These are phyloP conservation scores for Synergus gifuensis DNA, from an alignment of 2,888 invertebrate species.

Conservation along the genomic window DNA sequence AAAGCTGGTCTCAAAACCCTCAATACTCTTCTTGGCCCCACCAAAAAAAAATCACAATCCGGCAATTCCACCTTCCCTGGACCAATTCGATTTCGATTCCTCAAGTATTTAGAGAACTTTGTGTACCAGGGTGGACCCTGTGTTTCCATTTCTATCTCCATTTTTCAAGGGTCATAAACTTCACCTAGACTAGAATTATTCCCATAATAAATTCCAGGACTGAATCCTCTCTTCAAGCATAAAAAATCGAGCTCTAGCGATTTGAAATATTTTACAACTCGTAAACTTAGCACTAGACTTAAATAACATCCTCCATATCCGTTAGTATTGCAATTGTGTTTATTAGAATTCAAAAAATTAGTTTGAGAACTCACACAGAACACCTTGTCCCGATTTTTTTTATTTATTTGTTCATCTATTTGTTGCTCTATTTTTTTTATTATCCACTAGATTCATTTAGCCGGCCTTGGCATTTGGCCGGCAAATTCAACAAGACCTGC, in stretches of 20 bases:
- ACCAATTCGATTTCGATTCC: slow-evolving; percentile 69
- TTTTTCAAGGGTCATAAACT: slow-evolving; percentile 57
- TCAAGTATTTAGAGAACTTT: slow-evolving; percentile 67
- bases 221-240: background rate
- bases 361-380: background rate
- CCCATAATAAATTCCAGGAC: slow-evolving; percentile 12
- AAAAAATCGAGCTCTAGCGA: background rate
- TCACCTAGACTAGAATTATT: slow-evolving; percentile 22
- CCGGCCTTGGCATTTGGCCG: slow-evolving; percentile 13
- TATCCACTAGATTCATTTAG: slow-evolving; percentile 1
- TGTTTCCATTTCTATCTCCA: slow-evolving; percentile 55
- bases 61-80: slow-evolving; percentile 68
- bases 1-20: slow-evolving; percentile 66
- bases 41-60: slow-evolving; percentile 73
- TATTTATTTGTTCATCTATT: background rate
- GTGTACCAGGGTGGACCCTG: slow-evolving; percentile 64
- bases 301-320: background rate
- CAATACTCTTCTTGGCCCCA: slow-evolving; percentile 70
- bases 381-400: background rate
- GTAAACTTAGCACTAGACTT: background rate
- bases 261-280: background rate
- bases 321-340: background rate
- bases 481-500: slow-evolving; percentile 14
- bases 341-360: background rate
- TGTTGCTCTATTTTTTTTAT: background rate